A percentile compares a stretch with the other conserved stretches of the same genome.
Conservation (phyloP, 2,888 invertebrate genomes). For the Papilio demoleus region DNA sequence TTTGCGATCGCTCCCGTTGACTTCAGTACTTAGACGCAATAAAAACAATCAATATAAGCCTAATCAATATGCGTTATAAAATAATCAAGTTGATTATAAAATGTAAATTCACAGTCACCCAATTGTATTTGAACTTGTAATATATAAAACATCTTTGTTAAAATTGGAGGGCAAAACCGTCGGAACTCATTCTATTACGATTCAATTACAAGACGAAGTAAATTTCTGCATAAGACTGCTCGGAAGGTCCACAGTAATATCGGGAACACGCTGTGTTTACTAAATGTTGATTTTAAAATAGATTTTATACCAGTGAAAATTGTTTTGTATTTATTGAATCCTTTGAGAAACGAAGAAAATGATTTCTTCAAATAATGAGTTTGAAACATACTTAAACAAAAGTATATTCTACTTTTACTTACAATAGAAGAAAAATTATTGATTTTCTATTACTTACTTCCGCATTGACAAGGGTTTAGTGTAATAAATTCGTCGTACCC, state of each 20-base stretch:
- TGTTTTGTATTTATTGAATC: not conserved
- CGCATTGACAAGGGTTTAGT: slow-evolving; percentile 11
- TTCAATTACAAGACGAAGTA: slow-evolving; percentile 5
- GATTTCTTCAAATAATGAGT: too few species aligned
- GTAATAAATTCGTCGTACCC: not conserved
- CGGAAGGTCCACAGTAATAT: not conserved
- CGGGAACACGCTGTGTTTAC: not conserved
- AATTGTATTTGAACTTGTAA: too few species aligned
- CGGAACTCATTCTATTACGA: not conserved
- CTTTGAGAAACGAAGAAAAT: not conserved
- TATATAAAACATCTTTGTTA: not conserved
- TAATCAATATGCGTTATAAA: too few species aligned
- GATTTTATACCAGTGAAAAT: not conserved
- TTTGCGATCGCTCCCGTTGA: too few species aligned
- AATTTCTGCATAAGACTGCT: not conserved
- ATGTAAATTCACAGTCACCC: too few species aligned
- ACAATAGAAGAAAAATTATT: not conserved
- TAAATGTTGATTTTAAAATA: slow-evolving; percentile 1
- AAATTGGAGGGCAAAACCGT: not conserved
- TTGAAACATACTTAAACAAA: too few species aligned
- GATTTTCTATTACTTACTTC: not conserved
- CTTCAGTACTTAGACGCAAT: too few species aligned
- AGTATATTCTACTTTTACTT: not conserved
- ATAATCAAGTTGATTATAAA: too few species aligned
- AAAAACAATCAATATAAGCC: too few species aligned